Conservation (phyloP, 2,797 vertebrate species). For the Novumbra hubbsi region DNA sequence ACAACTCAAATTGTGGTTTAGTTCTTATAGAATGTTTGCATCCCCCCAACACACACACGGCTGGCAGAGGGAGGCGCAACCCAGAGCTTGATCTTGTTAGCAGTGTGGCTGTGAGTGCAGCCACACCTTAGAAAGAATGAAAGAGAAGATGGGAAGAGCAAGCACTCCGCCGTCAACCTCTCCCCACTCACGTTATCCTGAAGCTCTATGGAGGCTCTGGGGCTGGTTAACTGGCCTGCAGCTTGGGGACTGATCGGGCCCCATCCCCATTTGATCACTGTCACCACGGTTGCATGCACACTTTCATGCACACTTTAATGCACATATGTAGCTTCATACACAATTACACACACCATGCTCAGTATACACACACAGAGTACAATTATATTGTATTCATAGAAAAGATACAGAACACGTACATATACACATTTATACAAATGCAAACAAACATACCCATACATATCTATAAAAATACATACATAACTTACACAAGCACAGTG, state of each 20-base stretch:
- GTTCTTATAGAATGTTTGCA: too few relatives aligned
- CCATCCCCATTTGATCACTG: slow-evolving; percentile 20
- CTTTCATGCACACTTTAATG: slow-evolving; percentile 2
- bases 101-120: slow-evolving; percentile 50
- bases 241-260: slow-evolving; percentile 25
- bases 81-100: slow-evolving; percentile 75
- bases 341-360: background rate
- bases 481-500: background rate
- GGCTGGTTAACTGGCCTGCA: slow-evolving; percentile 40
- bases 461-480: too few relatives aligned
- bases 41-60: slow-evolving; percentile 27
- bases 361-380: slow-evolving; percentile 1
- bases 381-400: background rate
- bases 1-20: too few relatives aligned
- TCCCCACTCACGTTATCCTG: slow-evolving; percentile 56
- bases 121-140: slow-evolving; percentile 67
- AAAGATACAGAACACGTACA: background rate
- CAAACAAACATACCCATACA: slow-evolving; percentile 1
- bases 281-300: slow-evolving; percentile 23
- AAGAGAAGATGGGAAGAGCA: slow-evolving; percentile 47
- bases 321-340: background rate
- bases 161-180: slow-evolving; percentile 37
- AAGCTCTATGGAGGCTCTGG: slow-evolving; percentile 23
- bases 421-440: background rate
- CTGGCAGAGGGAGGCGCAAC: slow-evolving; percentile 65